Evolutionary conservation across 2,888 invertebrate species (phyloP), one percentile per base, ranked within the genome.

Genomic region (Eristalinus sepulchralis): DNA sequence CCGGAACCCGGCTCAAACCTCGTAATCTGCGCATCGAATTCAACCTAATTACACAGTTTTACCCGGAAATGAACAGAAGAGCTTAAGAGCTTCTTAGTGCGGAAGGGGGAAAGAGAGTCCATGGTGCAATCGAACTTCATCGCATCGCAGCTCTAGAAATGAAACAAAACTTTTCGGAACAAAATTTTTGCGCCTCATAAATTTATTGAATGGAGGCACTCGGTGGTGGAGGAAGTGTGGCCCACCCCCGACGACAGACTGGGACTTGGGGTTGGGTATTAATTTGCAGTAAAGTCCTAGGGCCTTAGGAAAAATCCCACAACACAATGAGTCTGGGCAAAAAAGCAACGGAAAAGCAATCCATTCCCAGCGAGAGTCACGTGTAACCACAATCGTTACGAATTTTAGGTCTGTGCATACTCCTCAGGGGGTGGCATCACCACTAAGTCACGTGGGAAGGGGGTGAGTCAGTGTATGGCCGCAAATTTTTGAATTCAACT

Each of bases 301-400:
- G 34, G 75, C 75, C 75, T 72, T 8, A 57, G 78, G 78, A 68
- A 64, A 78, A 66, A 68, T 55, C 34, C 22, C 66, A 64, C 39
- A n/a, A 39, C 17, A 39, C 13, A 22, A 68, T 80, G 47, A n/a
- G 71, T 60, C 31, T 66, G 57, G 66, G 57, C n/a, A 2, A 39
- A 39, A n/a, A n/a, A 39, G 39, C 27, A 77, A 75, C 13, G 11
- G 5, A 53, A 53, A 53, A 53, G 11, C 53, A 75, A 72, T 47
- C 72, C 67, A 73, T 73, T 73, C 24, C 17, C 13, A 63, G 63
- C 17, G 60, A 68, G 63, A 81, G 81, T 86, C 86, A 86, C 86
- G 86, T 86, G 86, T 83, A 79, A 79, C 86, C 86, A 76, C 86
- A 86, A 86, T 83, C 78, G 86, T 75, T 86, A 63, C 75, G 66